phyloP scores from a whole-genome alignment of 1,140 invertebrate genomes.

The Solen grandis region DNA sequence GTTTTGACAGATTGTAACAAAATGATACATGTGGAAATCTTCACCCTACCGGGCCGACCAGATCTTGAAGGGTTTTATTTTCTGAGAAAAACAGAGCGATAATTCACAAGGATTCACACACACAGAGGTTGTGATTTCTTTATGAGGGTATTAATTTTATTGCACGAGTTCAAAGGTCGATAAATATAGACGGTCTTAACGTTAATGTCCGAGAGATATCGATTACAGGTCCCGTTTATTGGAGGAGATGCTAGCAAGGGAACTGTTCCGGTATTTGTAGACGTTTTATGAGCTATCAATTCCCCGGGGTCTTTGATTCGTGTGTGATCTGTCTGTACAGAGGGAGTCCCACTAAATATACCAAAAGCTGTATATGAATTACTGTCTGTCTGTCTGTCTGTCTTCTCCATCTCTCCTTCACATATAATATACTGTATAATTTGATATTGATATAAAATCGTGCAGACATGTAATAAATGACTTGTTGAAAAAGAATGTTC shows the following conservation, averaged over 20 bases:
- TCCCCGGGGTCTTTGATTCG: neutral
- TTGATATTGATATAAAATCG: too few relatives aligned
- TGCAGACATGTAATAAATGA: too few relatives aligned
- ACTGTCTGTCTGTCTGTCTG: neutral
- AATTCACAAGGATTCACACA: constrained; percentile 46
- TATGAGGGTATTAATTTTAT: constrained; percentile 48
- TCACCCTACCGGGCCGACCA: constrained; percentile 1
- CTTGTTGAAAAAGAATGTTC: too few relatives aligned
- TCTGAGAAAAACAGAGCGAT: constrained; percentile 12
- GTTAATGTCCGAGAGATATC: neutral
- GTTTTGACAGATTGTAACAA: constrained; percentile 25
- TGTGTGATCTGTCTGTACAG: neutral
- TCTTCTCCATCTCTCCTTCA: too few relatives aligned
- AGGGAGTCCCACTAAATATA: neutral
- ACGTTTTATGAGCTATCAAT: neutral
- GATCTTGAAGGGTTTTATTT: constrained; percentile 45
- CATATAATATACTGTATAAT: too few relatives aligned
- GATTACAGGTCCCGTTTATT: constrained; percentile 5
- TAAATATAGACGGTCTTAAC: neutral
- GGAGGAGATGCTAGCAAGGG: neutral
- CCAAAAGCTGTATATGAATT: neutral
- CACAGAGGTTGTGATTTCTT: constrained; percentile 17
- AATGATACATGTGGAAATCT: constrained; percentile 35
- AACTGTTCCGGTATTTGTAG: neutral
- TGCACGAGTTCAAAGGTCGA: constrained; percentile 44